These are phyloP conservation scores for Microplitis manilae DNA, from an alignment of 2,888 invertebrate species.

Conservation along the genomic window DNA sequence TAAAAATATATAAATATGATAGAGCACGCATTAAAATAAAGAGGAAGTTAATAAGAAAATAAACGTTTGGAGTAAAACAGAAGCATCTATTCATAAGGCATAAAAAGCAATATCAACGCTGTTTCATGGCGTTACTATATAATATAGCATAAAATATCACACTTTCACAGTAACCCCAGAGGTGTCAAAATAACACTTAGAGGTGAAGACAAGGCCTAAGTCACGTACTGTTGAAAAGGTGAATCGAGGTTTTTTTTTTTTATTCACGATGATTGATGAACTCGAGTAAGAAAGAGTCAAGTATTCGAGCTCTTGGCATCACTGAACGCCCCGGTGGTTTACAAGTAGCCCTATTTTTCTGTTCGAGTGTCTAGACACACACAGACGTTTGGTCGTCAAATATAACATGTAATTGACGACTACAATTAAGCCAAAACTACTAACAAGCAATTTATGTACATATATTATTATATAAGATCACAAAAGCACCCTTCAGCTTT, in stretches of 20 bases:
- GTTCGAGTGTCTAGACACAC: background rate
- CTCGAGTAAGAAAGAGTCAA: constrained; percentile 34
- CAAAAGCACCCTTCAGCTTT: background rate
- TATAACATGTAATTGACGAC: background rate
- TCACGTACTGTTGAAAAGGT: constrained; percentile 54
- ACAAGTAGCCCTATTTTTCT: background rate
- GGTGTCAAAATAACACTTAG: constrained; percentile 15
- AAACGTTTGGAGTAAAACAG: background rate
- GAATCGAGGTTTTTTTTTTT: constrained; percentile 57
- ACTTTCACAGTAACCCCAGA: constrained; percentile 21
- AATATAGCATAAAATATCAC: background rate
- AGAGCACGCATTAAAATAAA: background rate
- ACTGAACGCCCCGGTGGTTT: background rate
- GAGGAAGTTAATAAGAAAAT: background rate
- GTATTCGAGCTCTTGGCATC: background rate
- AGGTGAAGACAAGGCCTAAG: background rate
- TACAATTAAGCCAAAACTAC: background rate
- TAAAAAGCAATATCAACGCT: background rate
- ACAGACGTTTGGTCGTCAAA: background rate
- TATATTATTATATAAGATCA: background rate
- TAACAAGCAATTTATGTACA: background rate
- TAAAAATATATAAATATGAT: background rate
- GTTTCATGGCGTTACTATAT: background rate
- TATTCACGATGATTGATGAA: constrained; percentile 66
- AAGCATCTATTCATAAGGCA: background rate